Percentiles rank a stretch among this genome's conserved stretches.
phyloP scores from a whole-genome alignment of 2,888 invertebrate species.

The Cheilosia impressa region DNA sequence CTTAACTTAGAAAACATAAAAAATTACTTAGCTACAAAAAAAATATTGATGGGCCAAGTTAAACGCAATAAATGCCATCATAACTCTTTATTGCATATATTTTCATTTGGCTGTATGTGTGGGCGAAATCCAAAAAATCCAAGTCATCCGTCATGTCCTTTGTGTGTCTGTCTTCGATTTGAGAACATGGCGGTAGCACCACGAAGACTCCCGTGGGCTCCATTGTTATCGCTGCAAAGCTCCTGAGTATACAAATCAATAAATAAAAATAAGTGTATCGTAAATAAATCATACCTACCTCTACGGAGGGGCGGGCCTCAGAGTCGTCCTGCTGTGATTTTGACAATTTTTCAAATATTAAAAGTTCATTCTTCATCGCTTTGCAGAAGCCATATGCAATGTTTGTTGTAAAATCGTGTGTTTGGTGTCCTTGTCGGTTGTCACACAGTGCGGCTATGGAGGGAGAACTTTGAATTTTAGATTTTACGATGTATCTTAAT shows the following conservation, averaged over 20 bases:
- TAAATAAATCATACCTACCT: constrained; percentile 63
- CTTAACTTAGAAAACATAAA: constrained; percentile 54
- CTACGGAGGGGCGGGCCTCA: constrained; percentile 19
- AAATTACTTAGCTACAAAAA: constrained; percentile 62
- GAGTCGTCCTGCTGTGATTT: constrained; percentile 30
- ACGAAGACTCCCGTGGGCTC: constrained; percentile 1
- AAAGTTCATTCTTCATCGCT: constrained; percentile 54
- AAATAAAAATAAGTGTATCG: constrained; percentile 62
- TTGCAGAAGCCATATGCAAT: constrained; percentile 22
- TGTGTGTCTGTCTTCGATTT: constrained; percentile 40
- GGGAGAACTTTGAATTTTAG: constrained; percentile 44
- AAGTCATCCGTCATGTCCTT: constrained; percentile 47
- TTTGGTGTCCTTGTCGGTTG: not conserved
- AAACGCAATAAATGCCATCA: constrained; percentile 66
- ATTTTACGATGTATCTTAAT: constrained; percentile 66
- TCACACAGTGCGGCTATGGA: not conserved
- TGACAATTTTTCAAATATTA: constrained; percentile 58
- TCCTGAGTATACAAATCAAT: constrained; percentile 55
- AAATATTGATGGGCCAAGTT: constrained; percentile 60
- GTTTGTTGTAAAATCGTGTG: not conserved
- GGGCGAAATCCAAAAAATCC: constrained; percentile 22
- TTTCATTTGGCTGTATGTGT: not conserved
- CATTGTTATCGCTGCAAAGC: not conserved
- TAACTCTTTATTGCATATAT: constrained; percentile 65
- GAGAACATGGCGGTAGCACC: constrained; percentile 3